These are phyloP conservation scores for Tupaia chinensis DNA, from an alignment of 2,113 vertebrate species.

Conservation along the genomic window DNA sequence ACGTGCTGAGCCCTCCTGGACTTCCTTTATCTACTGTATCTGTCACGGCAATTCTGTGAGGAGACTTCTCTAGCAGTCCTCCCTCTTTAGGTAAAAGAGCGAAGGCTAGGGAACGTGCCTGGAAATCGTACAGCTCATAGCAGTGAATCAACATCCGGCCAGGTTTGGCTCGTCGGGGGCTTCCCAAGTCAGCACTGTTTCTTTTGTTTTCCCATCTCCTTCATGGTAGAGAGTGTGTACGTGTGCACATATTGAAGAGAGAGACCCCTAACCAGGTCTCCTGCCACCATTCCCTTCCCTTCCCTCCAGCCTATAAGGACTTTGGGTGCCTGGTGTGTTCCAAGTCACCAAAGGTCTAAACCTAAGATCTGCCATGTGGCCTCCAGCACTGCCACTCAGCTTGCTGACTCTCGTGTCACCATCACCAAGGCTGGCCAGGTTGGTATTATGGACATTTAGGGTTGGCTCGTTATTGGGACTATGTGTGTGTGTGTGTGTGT, in stretches of 20 bases:
- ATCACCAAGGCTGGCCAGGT: not conserved
- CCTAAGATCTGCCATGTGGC: too few species aligned
- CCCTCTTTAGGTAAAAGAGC: not conserved
- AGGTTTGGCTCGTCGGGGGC: rapidly evolving
- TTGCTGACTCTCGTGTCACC: too few species aligned
- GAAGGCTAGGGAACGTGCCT: not conserved
- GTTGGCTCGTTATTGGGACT: not conserved
- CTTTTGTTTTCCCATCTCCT: too few species aligned
- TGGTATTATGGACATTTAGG: not conserved
- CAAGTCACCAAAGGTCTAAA: too few species aligned
- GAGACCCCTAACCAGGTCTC: too few species aligned
- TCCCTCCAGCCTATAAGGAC: too few species aligned
- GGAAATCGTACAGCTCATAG: rapidly evolving
- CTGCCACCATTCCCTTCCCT: too few species aligned
- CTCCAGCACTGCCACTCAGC: too few species aligned
- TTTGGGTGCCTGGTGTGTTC: too few species aligned
- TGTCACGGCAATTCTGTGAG: slow-evolving; percentile 13
- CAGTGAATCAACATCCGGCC: rapidly evolving
- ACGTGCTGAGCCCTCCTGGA: not conserved
- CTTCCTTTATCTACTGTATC: not conserved
- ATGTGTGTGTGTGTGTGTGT: not conserved
- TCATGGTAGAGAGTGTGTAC: too few species aligned
- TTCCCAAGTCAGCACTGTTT: not conserved
- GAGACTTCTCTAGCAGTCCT: too few species aligned
- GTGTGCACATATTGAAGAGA: too few species aligned